Evolutionary conservation across 2,888 invertebrate species (phyloP).

Genomic region (Lasioglossum lativentre): DNA sequence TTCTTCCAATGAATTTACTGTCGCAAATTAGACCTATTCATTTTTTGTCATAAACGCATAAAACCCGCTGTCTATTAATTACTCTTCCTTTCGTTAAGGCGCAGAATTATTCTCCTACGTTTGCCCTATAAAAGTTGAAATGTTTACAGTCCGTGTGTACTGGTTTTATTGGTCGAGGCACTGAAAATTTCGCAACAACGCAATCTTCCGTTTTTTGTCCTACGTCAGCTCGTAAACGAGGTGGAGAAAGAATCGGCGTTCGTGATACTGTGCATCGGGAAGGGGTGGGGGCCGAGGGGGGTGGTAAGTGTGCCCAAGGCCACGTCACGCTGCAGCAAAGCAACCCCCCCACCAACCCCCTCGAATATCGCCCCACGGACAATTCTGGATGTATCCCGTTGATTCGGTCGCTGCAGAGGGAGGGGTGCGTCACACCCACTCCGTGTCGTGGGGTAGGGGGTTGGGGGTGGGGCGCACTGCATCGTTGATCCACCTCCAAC

Average conservation of each 20-base stretch:
- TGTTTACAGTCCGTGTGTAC: no score
- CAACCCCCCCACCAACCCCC: conserved; percentile 25
- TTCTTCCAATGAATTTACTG: no score
- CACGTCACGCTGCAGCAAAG: conserved; percentile 67
- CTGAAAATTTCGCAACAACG: neutral
- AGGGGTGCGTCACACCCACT: conserved; percentile 65
- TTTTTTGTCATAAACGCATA: no score
- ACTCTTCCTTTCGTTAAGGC: neutral
- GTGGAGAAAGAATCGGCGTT: conserved; percentile 7
- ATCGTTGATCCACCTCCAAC: conserved; percentile 61
- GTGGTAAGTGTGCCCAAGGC: conserved; percentile 60
- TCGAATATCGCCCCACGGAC: conserved; percentile 46
- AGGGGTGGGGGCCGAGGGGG: neutral
- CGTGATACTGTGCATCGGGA: conserved; percentile 32
- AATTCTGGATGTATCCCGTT: conserved; percentile 58
- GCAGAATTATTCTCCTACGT: neutral
- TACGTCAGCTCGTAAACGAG: neutral
- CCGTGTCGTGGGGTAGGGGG: conserved; percentile 38
- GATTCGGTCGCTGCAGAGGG: conserved; percentile 53
- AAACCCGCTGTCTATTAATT: no score
- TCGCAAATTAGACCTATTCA: no score
- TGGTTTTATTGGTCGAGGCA: neutral
- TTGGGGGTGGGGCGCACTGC: conserved; percentile 48
- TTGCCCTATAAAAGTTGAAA: neutral
- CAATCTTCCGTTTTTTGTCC: neutral